Percentiles rank a stretch among this genome's conserved stretches.
These are phyloP conservation scores for Copsychus sechellarum DNA, from an alignment of 2,113 vertebrate species.

Conservation along the genomic window DNA sequence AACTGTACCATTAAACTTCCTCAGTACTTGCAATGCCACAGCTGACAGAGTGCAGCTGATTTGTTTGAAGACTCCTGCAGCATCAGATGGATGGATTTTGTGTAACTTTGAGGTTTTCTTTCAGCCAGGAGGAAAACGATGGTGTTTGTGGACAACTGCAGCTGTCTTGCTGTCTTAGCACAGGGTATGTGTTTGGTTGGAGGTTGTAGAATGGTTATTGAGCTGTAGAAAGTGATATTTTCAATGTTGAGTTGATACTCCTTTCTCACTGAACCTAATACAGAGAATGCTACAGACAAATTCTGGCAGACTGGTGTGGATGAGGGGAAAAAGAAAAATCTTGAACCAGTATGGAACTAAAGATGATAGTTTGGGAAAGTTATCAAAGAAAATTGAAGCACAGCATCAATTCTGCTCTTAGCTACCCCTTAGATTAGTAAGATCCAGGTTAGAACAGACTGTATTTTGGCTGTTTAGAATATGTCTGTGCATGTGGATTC, in stretches of 20 bases:
- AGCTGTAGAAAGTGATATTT: background rate
- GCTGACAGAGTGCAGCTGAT: background rate
- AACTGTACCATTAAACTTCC: background rate
- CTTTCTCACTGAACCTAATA: background rate
- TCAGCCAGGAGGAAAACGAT: background rate
- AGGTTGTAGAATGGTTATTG: background rate
- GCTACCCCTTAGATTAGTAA: background rate
- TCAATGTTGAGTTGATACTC: background rate
- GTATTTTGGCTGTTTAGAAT: background rate
- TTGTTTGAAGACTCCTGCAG: background rate
- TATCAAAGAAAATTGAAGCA: background rate
- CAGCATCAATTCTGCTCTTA: background rate
- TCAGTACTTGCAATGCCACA: background rate
- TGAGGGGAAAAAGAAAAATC: background rate
- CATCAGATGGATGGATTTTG: background rate
- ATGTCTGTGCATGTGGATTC: background rate
- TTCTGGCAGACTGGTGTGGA: background rate
- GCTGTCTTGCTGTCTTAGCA: background rate
- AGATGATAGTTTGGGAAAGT: background rate
- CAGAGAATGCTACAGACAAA: background rate
- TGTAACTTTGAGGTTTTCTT: background rate
- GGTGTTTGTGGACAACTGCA: background rate
- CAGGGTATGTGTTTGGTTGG: background rate
- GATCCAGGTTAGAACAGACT: background rate
- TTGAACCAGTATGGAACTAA: background rate